Evolutionary conservation across 2,888 invertebrate species (phyloP).

Genomic region (Stenotaenia linearis): DNA sequence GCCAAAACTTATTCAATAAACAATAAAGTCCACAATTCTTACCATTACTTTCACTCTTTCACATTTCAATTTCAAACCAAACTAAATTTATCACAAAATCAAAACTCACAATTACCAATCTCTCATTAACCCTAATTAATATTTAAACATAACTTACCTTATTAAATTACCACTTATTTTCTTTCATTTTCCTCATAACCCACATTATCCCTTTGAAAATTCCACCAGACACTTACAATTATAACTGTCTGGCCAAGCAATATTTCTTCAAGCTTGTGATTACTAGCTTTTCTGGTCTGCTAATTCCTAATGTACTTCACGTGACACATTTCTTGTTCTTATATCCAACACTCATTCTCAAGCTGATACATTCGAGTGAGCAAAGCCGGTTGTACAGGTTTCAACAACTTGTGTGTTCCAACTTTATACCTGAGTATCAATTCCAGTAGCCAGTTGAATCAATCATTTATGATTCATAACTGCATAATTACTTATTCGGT

Average conservation of each 20-base stretch:
- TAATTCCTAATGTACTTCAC: not conserved
- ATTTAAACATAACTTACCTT: too few relatives aligned
- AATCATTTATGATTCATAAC: not conserved
- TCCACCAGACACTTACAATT: not conserved
- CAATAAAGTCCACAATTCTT: too few relatives aligned
- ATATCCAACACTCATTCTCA: not conserved
- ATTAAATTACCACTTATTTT: not conserved
- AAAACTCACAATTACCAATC: too few relatives aligned
- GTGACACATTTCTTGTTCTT: not conserved
- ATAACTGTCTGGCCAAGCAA: constrained; percentile 1
- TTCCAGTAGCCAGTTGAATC: not conserved
- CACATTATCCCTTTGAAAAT: too few relatives aligned
- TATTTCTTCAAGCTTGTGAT: not conserved
- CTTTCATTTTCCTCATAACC: too few relatives aligned
- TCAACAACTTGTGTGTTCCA: not conserved
- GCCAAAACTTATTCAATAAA: too few relatives aligned
- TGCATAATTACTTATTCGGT: not conserved
- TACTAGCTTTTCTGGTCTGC: constrained; percentile 10
- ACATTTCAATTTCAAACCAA: too few relatives aligned
- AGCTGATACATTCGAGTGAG: not conserved
- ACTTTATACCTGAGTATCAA: not conserved
- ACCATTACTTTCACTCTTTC: too few relatives aligned
- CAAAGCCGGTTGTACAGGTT: not conserved
- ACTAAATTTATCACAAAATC: too few relatives aligned
- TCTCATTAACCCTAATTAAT: too few relatives aligned